Evolutionary conservation across 1,140 invertebrate species (phyloP), one percentile per base, ranked within the genome.

Genomic region (Drosophila mauritiana): DNA sequence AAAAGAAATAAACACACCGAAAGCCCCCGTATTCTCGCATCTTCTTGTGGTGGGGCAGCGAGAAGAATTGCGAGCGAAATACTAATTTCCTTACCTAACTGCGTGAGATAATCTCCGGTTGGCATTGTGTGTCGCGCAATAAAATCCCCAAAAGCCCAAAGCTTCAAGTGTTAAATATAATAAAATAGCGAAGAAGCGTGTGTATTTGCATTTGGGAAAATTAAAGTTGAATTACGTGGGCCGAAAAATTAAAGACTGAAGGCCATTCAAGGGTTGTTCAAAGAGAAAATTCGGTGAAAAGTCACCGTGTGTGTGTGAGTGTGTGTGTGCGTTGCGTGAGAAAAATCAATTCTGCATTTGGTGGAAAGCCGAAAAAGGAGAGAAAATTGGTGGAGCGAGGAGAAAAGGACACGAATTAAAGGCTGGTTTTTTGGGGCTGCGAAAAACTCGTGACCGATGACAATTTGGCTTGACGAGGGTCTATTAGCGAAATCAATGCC

Each of bases 261-360:
- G 83, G 78, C 78, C 78, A 63, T 48, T 27, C 67, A 62, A 49
- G 84, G 80, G 84, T 82, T 90, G 78, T 80, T 64, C 31, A 40
- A 57, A 46, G 3, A 59, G 58, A 89, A 80, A 84, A 75, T 68
- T 65, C 39, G 64, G 59, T 72, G 65, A 68, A 84, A 85, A 85
- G 46, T 58, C 65, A 61, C 51, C 37, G 34, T 51, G 37, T 75
- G 37, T 61, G 75, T 82, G 58, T 8, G 31, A 59, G 17, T 57
- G 62, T 64, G 68, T 78, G 64, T 59, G 45, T 61, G 64, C 65
- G 80, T 89, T 90, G 85, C 84, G 84, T 89, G 84, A 89, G 84
- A 89, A 89, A 89, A 89, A 89, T 89, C 84, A 89, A 89, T 89
- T 89, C 83, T 90, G 80, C 80, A 79, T 80, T 46, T 72, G 52